Base-by-base conservation (phyloP, 2,113 vertebrate genomes). In the Vanacampus margaritifer region DNA sequence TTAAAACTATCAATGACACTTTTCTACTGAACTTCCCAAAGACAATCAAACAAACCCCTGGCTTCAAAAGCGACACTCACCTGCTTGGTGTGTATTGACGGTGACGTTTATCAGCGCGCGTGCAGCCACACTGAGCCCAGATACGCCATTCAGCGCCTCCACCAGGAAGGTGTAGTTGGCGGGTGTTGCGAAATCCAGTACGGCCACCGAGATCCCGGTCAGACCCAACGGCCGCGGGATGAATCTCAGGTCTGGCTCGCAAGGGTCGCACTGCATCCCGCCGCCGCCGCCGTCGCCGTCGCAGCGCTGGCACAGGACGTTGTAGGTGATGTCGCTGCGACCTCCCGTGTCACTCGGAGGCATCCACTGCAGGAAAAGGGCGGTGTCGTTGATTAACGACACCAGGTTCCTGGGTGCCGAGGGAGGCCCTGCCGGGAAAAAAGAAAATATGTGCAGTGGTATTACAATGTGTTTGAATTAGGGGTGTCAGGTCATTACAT, bases 111-210 rank as follows among this genome's bases (percentile, higher is more conserved):
- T 94, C 85, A 94, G 93, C 13, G 94, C 93, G 76, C 94, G 94
- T 19, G 92, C 88, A 19, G 92, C 90, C 83, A 93, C 90, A 28
- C 93, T 95, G 59, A 98, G 84, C 71, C 93, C 93, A 0, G 96
- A 96, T 65, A 99, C 96, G 0, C 96, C 97, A 39, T 98, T 99
- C 24, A 88, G 86, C n/a, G 95, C 94, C 87, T 98, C 94, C 6
- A 99, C 93, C 72, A 96, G 94, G 65, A 99, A 99, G 69, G 96
- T 98, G 86, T 99, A 99, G 91, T 97, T 98, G 73, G 88, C 91
- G 0, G 97, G 94, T 0, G 92, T 89, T 43, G 95, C 92, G 59
- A 95, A 97, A 86, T 98, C 97, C 36, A 97, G 90, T 41, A 98
- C 93, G 0, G 93, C 93, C 68, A 98, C 96, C 0, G 95, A 98